A percentile compares a stretch with the other conserved stretches of the same genome.
phyloP scores from a whole-genome alignment of 2,797 vertebrate genomes.

The Forpus xanthops region DNA sequence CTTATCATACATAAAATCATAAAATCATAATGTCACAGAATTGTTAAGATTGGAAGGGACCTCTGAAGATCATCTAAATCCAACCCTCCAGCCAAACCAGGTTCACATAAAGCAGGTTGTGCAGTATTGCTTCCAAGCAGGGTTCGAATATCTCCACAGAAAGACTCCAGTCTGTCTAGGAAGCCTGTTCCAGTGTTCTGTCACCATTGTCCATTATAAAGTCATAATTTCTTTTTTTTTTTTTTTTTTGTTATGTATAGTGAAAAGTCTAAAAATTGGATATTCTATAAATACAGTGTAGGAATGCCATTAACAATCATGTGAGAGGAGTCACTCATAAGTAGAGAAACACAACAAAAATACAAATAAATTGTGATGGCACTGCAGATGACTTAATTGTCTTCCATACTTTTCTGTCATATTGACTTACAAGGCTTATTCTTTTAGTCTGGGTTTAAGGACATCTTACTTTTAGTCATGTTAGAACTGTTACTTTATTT shows the following conservation, averaged over 20 bases:
- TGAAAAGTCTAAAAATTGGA: background rate
- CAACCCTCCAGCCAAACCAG: background rate
- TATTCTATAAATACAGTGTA: background rate
- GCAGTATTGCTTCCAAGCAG: background rate
- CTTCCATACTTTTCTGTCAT: background rate
- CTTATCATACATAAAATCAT: background rate
- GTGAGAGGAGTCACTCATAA: background rate
- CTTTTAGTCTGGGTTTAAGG: background rate
- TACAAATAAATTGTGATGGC: background rate
- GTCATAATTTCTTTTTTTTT: background rate
- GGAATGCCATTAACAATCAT: background rate
- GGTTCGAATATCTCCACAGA: background rate
- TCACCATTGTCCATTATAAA: background rate
- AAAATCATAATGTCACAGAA: background rate
- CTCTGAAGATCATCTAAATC: background rate
- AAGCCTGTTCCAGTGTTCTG: background rate
- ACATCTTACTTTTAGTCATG: background rate
- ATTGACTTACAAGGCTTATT: constrained; percentile 26
- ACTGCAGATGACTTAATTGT: constrained; percentile 7
- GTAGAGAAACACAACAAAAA: background rate
- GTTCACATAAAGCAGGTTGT: background rate
- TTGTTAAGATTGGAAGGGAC: background rate
- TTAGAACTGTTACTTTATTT: background rate
- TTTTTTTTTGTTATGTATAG: background rate
- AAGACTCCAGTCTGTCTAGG: background rate